phyloP scores from a whole-genome alignment of 2,797 vertebrate species.

The Parambassis ranga region DNA sequence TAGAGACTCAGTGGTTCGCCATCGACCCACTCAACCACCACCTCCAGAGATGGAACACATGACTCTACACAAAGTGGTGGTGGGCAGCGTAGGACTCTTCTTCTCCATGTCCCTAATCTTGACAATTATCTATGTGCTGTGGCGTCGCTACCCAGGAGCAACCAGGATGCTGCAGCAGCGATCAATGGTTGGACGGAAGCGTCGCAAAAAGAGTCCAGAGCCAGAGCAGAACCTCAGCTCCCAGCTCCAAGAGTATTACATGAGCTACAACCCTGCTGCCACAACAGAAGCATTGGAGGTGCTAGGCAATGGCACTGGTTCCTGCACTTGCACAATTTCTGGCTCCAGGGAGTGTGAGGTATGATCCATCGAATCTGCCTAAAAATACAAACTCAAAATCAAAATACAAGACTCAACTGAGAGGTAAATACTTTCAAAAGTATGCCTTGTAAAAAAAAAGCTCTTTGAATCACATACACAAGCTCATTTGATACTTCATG shows the following conservation, averaged over 20 bases:
- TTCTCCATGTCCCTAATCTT: conserved; percentile 93
- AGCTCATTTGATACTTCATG: conserved; percentile 59
- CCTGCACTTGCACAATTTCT: conserved; percentile 99
- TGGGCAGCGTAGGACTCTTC: conserved; percentile 97
- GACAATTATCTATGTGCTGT: conserved; percentile 93
- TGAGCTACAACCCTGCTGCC: conserved; percentile 97
- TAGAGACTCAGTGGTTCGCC: conserved; percentile 68
- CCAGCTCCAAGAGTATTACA: conserved; percentile 99
- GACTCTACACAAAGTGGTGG: conserved; percentile 97
- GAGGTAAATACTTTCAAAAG: conserved; percentile 79
- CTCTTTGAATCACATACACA: conserved; percentile 52
- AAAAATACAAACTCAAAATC: conserved; percentile 72
- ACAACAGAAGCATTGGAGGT: conserved; percentile 97
- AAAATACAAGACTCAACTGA: conserved; percentile 77
- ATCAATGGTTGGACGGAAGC: conserved; percentile 90
- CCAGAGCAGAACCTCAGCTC: conserved; percentile 97
- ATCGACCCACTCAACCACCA: conserved; percentile 75
- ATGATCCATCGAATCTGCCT: conserved; percentile 85
- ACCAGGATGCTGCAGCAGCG: conserved; percentile 92
- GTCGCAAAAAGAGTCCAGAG: conserved; percentile 95
- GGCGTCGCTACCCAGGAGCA: conserved; percentile 94
- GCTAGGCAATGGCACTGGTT: conserved; percentile 95
- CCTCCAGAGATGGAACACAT: conserved; percentile 92
- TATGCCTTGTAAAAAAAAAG: conserved; percentile 52
- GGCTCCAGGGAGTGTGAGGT: conserved; percentile 99